These are phyloP conservation scores for Sipha maydis DNA, from an alignment of 2,888 invertebrate species.

Conservation along the genomic window DNA sequence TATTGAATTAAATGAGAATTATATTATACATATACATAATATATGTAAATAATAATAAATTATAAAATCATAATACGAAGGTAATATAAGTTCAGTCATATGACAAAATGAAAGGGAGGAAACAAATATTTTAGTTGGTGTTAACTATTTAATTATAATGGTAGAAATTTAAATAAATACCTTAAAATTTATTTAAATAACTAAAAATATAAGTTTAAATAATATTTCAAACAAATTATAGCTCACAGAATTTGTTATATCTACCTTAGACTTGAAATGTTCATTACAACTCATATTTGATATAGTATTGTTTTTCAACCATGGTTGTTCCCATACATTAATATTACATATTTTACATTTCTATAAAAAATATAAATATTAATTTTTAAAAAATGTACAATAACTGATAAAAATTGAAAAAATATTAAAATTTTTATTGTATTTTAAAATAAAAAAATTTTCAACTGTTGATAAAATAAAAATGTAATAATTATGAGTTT, in stretches of 20 bases:
- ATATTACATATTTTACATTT: conserved; percentile 48
- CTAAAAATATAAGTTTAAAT: neutral
- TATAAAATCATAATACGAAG: too few species aligned
- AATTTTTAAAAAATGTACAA: neutral
- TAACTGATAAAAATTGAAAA: neutral
- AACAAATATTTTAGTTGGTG: neutral
- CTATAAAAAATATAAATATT: conserved; percentile 6
- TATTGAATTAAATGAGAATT: too few species aligned
- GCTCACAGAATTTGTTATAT: conserved; percentile 23
- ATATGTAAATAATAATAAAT: too few species aligned
- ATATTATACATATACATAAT: too few species aligned
- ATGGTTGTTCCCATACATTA: conserved; percentile 45
- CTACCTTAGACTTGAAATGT: neutral
- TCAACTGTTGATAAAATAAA: neutral
- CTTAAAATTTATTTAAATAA: neutral
- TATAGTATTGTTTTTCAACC: conserved; percentile 25
- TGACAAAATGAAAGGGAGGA: too few species aligned
- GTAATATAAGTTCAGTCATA: too few species aligned
- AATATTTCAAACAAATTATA: neutral
- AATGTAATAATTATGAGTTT: neutral
- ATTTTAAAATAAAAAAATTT: neutral
- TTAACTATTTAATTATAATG: neutral
- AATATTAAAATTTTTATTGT: neutral
- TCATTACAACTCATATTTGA: conserved; percentile 35
- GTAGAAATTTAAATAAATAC: neutral